A percentile compares a stretch with the other conserved stretches of the same genome.
Conservation (phyloP, 2,888 invertebrate species). For the Noctua fimbriata region DNA sequence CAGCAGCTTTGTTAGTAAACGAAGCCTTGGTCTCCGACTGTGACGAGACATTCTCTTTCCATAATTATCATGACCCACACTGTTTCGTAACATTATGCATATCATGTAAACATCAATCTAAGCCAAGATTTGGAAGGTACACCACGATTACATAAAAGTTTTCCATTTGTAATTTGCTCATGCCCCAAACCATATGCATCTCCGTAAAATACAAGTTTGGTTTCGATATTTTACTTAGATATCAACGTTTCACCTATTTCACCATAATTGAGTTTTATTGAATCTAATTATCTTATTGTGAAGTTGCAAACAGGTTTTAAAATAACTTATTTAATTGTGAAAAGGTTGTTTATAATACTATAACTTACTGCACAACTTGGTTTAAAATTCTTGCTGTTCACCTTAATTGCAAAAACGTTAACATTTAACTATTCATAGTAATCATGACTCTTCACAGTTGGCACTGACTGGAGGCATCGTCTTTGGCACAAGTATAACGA, state of each 20-base stretch:
- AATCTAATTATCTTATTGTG: slow-evolving; percentile 54
- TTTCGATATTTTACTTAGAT: slow-evolving; percentile 24
- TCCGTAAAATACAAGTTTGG: slow-evolving; percentile 36
- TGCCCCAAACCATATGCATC: slow-evolving; percentile 8
- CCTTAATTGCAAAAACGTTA: slow-evolving; percentile 5
- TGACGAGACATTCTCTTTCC: slow-evolving; percentile 83
- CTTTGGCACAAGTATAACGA: slow-evolving; percentile 5
- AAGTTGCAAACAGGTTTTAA: slow-evolving; percentile 42
- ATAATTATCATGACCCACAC: slow-evolving; percentile 77
- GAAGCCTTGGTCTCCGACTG: slow-evolving; percentile 84
- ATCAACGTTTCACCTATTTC: slow-evolving; percentile 48
- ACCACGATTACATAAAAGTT: slow-evolving; percentile 16
- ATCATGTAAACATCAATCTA: slow-evolving; percentile 59
- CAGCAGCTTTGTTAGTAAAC: slow-evolving; percentile 81
- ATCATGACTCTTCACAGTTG: slow-evolving; percentile 2
- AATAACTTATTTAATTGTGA: slow-evolving; percentile 42
- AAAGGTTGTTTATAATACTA: slow-evolving; percentile 44
- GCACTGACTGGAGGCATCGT: slow-evolving; percentile 1
- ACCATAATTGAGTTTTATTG: slow-evolving; percentile 45
- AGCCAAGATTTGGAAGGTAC: slow-evolving; percentile 41
- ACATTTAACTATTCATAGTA: slow-evolving; percentile 10
- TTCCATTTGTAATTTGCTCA: slow-evolving; percentile 27
- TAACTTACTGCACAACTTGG: slow-evolving; percentile 45
- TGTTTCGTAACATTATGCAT: slow-evolving; percentile 75
- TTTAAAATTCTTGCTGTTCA: slow-evolving; percentile 49